These are phyloP conservation scores for Habroteleia sp. DNA, from an alignment of 2,888 invertebrate genomes.

Conservation along the genomic window DNA sequence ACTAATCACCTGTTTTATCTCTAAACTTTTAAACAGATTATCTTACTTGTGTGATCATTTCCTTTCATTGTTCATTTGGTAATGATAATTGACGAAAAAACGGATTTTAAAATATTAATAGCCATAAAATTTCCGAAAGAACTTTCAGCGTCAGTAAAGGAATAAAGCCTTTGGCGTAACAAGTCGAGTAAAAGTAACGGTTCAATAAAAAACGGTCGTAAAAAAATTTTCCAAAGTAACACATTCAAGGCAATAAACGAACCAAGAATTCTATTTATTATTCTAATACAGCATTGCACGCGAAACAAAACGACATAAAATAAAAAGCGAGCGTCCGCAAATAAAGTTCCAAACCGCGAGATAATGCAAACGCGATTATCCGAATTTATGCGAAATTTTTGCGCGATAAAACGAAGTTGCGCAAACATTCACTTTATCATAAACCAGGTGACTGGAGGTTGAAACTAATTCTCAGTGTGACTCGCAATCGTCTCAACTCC, in stretches of 20 bases:
- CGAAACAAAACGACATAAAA: not conserved
- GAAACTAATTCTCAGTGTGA: slow-evolving; percentile 16
- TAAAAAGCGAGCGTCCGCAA: not conserved
- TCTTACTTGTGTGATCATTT: too few species aligned
- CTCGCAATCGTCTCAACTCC: slow-evolving; percentile 7
- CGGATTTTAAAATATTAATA: not conserved
- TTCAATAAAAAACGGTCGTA: slow-evolving; percentile 21
- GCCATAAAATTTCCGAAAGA: not conserved
- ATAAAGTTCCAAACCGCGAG: slow-evolving; percentile 12
- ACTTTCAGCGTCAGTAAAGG: not conserved
- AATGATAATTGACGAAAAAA: not conserved
- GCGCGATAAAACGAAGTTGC: slow-evolving; percentile 19
- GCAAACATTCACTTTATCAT: slow-evolving; percentile 28
- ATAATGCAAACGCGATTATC: slow-evolving; percentile 25
- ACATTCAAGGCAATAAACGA: slow-evolving; percentile 5
- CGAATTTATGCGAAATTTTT: slow-evolving; percentile 25
- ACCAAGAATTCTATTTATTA: slow-evolving; percentile 12
- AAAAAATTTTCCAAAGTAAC: slow-evolving; percentile 4
- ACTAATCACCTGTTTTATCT: too few species aligned
- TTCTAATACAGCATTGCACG: slow-evolving; percentile 4
- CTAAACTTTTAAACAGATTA: too few species aligned
- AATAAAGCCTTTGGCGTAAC: slow-evolving; percentile 15
- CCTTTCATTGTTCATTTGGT: too few species aligned
- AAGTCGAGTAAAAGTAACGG: slow-evolving; percentile 22
- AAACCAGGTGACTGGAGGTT: slow-evolving; percentile 26